These are phyloP conservation scores for Hycleus cichorii DNA, from an alignment of 1,140 invertebrate species.

Conservation along the genomic window DNA sequence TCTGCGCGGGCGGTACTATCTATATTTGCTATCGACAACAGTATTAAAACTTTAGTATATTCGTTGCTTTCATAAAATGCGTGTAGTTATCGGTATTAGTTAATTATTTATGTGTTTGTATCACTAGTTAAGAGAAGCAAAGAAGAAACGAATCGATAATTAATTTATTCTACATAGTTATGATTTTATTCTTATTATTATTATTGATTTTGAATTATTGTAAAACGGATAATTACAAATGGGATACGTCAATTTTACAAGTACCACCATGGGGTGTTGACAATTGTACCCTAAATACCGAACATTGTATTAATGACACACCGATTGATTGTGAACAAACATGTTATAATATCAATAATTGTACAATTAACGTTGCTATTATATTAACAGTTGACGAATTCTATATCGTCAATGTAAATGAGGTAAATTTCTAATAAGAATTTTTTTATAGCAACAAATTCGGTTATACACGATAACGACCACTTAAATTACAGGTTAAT, in stretches of 20 bases:
- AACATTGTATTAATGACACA: background rate
- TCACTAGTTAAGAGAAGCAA: background rate
- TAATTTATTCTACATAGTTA: background rate
- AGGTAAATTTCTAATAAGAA: slow-evolving; percentile 21
- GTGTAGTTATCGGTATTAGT: slow-evolving; percentile 3
- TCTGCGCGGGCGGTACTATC: slow-evolving; percentile 15
- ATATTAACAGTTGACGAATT: slow-evolving; percentile 24
- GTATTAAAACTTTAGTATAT: slow-evolving; percentile 13
- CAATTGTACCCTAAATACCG: background rate
- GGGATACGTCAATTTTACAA: slow-evolving; percentile 2
- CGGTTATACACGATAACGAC: background rate
- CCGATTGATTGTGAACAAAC: background rate
- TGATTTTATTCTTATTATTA: background rate
- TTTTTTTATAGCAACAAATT: background rate
- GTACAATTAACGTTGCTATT: slow-evolving; percentile 28
- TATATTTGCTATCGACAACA: slow-evolving; percentile 14
- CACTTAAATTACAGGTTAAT: background rate
- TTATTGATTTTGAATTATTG: background rate
- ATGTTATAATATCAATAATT: slow-evolving; percentile 14
- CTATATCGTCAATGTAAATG: slow-evolving; percentile 32
- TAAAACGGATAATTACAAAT: background rate
- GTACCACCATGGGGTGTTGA: background rate
- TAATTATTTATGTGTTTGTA: background rate
- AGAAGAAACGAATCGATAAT: background rate
- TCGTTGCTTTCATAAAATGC: slow-evolving; percentile 13